Evolutionary conservation across 2,797 vertebrate species (phyloP), one percentile per base, ranked within the genome.

Genomic region (Moxostoma hubbsi): DNA sequence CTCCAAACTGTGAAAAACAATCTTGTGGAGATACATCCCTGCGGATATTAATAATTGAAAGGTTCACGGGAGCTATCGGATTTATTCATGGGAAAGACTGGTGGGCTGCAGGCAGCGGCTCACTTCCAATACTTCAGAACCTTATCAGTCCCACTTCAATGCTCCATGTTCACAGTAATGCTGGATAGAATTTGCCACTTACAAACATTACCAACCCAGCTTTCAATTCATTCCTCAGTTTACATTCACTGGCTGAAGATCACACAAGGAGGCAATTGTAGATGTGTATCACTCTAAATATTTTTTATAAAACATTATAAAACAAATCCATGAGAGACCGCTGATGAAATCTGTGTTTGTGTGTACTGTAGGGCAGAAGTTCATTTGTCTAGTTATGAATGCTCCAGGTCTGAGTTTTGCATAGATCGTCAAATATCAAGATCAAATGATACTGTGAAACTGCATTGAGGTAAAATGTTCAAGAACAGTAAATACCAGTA

Each of bases 1-100:
- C 62, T 69, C 85, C 68, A 86, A 83, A 87, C 84, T 79, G 81
- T 82, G 84, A 81, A 86, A 87, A 89, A 89, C 83, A 73, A 86
- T 89, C 89, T 89, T 78, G 80, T 55, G 43, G 65, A 85, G 83
- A 73, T 75, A 84, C 83, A 83, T 86, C 85, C 85, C 84, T 69
- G 49, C 78, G 84, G 86, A 90, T 86, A 88, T 91, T 86, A 92
- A 92, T 92, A 91, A 92, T 90, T 90, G 86, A 92, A 89, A 90
- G 85, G 74, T 86, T 88, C 88, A 86, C 82, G 73, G 81, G 83
- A 85, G 86, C 83, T 80, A 82, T 81, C 76, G 77, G 81, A 86
- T 89, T 89, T 89, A 89, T 88, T 89, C 86, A 87, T 86, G 75
- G 79, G 74, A 88, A 86, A 89, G 59, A 57, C 24, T 50, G 62